Evolutionary conservation across 2,797 vertebrate genomes (phyloP).

Genomic region (Liparis tanakae): DNA sequence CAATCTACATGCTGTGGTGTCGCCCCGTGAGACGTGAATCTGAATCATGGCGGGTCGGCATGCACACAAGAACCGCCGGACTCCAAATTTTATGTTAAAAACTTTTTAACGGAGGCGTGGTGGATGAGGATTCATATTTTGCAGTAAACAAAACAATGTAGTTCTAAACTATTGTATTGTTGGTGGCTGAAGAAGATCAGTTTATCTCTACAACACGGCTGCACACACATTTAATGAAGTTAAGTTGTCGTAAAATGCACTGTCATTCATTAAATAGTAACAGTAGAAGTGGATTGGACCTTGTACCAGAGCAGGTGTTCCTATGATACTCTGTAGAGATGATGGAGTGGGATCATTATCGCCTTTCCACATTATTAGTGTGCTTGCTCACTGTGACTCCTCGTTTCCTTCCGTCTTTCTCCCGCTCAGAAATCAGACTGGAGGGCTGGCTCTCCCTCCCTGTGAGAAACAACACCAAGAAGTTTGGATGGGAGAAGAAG

Average conservation of each 20-base stretch:
- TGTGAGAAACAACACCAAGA: slow-evolving; percentile 97
- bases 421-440: slow-evolving; percentile 87
- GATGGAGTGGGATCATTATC: not conserved
- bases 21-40: not conserved
- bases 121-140: not conserved
- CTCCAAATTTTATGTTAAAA: not conserved
- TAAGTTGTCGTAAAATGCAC: not conserved
- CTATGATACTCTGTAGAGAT: not conserved
- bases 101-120: not conserved
- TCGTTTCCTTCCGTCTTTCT: not conserved
- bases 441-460: slow-evolving; percentile 98
- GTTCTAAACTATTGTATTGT: not conserved
- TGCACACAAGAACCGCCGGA: not conserved
- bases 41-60: not conserved
- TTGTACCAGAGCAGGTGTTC: not conserved
- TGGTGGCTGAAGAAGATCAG: not conserved
- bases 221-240: not conserved
- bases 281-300: not conserved
- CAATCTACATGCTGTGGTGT: not conserved
- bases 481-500: slow-evolving; percentile 98
- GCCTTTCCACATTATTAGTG: not conserved
- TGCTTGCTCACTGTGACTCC: not conserved
- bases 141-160: not conserved
- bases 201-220: not conserved
- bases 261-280: not conserved